Evolutionary conservation across 2,113 vertebrate genomes (phyloP).

Genomic region (Saccopteryx leptura): DNA sequence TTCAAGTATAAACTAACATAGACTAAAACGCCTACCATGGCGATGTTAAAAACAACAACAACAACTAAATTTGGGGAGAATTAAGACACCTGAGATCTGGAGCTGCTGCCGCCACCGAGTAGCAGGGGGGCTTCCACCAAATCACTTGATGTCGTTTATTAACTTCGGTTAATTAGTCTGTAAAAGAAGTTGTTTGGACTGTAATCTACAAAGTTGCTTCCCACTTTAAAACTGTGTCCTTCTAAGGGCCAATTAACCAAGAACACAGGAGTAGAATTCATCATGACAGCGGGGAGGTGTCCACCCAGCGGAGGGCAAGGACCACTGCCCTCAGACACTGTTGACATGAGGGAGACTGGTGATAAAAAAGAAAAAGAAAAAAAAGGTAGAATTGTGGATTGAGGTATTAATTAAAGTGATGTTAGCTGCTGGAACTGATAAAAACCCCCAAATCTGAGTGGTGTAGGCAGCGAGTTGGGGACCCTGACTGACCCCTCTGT

Average conservation of each 20-base stretch:
- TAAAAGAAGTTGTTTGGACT: neutral
- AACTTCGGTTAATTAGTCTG: neutral
- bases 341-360: neutral
- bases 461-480: neutral
- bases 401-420: neutral
- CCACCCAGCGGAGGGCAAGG: neutral
- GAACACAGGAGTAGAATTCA: neutral
- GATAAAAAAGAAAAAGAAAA: neutral
- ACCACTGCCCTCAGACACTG: neutral
- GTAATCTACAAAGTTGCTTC: neutral
- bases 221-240: neutral
- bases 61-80: neutral
- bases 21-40: neutral
- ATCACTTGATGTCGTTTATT: neutral
- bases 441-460: neutral
- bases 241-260: neutral
- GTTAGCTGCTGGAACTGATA: neutral
- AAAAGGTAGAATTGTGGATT: neutral
- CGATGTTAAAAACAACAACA: neutral
- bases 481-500: neutral
- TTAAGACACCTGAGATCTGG: neutral
- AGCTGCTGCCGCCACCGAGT: neutral
- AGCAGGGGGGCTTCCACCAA: neutral
- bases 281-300: neutral
- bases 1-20: conserved; percentile 20